Evolutionary conservation across 2,113 vertebrate genomes (phyloP).

Genomic region (Oenanthe melanoleuca): DNA sequence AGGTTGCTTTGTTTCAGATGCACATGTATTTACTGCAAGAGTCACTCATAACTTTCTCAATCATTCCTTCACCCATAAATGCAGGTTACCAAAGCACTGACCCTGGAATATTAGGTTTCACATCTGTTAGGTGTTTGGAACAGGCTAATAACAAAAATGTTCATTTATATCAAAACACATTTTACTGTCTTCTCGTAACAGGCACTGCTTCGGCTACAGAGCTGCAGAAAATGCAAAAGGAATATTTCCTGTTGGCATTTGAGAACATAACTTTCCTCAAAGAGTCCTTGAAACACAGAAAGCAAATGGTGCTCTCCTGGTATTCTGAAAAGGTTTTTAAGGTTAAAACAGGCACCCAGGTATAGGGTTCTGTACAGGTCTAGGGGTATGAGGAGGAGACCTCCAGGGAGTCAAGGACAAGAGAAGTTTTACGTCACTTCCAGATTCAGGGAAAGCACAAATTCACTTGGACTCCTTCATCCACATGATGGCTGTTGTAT

Average conservation of each 20-base stretch:
- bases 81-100: not conserved
- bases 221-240: not conserved
- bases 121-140: not conserved
- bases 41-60: not conserved
- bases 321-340: not conserved
- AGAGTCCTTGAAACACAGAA: not conserved
- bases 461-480: not conserved
- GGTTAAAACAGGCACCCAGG: not conserved
- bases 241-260: not conserved
- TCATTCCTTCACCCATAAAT: not conserved
- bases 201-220: not conserved
- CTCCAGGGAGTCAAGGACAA: not conserved
- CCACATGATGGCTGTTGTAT: not conserved
- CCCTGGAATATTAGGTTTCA: not conserved
- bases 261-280: not conserved
- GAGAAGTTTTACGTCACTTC: rapidly evolving
- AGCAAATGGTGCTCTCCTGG: not conserved
- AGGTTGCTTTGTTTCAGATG: not conserved
- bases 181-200: not conserved
- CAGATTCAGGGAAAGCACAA: not conserved
- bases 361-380: not conserved
- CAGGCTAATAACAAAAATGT: not conserved
- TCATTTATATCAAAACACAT: not conserved
- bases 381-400: not conserved
- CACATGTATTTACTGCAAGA: not conserved